A percentile compares a stretch with the other conserved stretches of the same genome.
Conservation (phyloP, 92 coral and sea anemone genomes). For the Zoanthus sociatus region DNA sequence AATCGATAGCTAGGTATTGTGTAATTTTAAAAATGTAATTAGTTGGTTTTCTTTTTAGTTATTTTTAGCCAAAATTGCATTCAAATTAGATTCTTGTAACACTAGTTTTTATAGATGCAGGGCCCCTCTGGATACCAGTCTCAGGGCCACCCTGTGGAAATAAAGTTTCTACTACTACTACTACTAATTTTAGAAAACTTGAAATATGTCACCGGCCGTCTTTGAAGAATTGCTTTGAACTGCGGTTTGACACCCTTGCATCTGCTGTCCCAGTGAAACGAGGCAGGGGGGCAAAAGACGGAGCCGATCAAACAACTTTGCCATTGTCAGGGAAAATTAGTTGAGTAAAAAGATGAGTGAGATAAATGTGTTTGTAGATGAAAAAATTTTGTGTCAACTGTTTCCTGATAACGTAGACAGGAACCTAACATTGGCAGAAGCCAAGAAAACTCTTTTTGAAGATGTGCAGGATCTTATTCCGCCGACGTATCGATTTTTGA, state of each 20-base stretch:
- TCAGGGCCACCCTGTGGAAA: no score
- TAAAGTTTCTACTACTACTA: no score
- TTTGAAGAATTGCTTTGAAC: neutral
- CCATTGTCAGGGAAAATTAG: neutral
- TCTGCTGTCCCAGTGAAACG: neutral
- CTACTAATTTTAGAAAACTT: neutral
- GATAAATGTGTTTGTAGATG: constrained; percentile 32
- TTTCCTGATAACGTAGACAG: constrained; percentile 1
- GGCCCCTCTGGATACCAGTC: no score
- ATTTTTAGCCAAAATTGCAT: no score
- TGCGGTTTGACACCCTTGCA: neutral
- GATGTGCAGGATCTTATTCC: constrained; percentile 28
- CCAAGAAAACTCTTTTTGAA: constrained; percentile 40
- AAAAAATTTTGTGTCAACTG: neutral
- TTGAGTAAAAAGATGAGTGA: constrained; percentile 9
- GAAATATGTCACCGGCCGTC: neutral
- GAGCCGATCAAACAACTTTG: neutral
- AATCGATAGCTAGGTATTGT: no score
- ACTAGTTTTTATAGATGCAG: no score
- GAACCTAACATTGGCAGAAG: neutral
- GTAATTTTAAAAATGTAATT: no score
- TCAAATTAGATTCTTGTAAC: no score
- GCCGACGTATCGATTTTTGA: constrained; percentile 23
- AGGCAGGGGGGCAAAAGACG: constrained; percentile 2
- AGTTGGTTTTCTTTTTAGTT: no score